Base-by-base conservation (phyloP, 2,113 vertebrate genomes). In the Anolis sagrei region DNA sequence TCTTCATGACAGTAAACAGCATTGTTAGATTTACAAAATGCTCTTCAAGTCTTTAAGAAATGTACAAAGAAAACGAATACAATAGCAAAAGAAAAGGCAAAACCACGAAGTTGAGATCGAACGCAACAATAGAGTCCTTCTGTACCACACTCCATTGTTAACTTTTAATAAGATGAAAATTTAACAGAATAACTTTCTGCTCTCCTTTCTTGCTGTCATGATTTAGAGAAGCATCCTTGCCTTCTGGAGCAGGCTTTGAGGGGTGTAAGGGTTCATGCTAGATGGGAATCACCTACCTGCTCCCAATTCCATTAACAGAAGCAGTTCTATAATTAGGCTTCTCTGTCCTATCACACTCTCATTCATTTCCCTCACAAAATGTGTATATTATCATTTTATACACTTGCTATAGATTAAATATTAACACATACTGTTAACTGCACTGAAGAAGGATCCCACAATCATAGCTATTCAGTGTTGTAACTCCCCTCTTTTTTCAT, bases 261-360 rank as follows among this genome's bases (percentile, higher is more conserved):
- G 54, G 54, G 39, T 4, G 18, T 18, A 58, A 13, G 13, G 54
- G 54, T 58, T 58, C 11, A 18, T 58, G 54, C 16, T 58, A 18
- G 14, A 58, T 18, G 2, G 54, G 54, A 58, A 58, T 58, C 54
- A 58, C 54, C 54, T 58, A 13, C 54, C 54, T 58, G 54, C 54
- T 58, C 54, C 54, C 54, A 58, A 58, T 58, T 3, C 11, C 11
- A 14, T 58, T 58, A 18, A 58, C 54, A 58, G 54, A 58, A 58
- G 54, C 54, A 58, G 54, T 58, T 58, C 54, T 58, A 1, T 18
- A 77, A 86, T 84, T 82, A 88, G 87, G 81, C 51, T 82, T 54
- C 36, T 36, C 0, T 0, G 1, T 29, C 36, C 76, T 88, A 69
- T 73, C 78, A 68, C 78, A 79, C 79, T 84, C 51, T 36, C 10